Evolutionary conservation across 53 echinoderm and acorn worm genomes (phyloP).

Genomic region (Apostichopus leukothele): DNA sequence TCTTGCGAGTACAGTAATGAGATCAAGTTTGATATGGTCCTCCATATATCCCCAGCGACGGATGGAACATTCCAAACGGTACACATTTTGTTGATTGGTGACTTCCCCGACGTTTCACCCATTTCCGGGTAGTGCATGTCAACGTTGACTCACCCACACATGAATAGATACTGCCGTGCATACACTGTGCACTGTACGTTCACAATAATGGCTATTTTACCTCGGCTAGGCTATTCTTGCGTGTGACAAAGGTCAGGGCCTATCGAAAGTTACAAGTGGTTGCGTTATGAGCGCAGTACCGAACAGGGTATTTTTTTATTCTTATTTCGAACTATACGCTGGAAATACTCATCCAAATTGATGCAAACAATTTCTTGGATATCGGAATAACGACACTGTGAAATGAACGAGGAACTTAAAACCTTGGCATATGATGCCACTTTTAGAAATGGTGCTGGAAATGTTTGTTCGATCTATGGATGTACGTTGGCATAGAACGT

Average conservation of each 20-base stretch:
- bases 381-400: not conserved
- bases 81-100: slow-evolving; percentile 37
- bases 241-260: not conserved
- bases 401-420: not conserved
- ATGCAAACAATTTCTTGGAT: no score
- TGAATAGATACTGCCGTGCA: not conserved
- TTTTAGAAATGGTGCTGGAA: not conserved
- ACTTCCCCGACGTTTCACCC: slow-evolving; percentile 20
- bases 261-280: slow-evolving; percentile 20
- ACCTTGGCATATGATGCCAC: not conserved
- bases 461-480: not conserved
- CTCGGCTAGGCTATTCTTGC: not conserved
- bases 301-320: no score
- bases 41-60: not conserved
- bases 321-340: no score
- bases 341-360: no score
- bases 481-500: not conserved
- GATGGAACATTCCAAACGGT: not conserved
- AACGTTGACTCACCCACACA: slow-evolving; percentile 33
- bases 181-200: no score
- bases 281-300: not conserved
- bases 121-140: slow-evolving; percentile 28
- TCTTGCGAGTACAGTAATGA: no score
- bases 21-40: no score
- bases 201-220: not conserved